Evolutionary conservation across 2,888 invertebrate species (phyloP).

Genomic region (Nemoura dubitans): DNA sequence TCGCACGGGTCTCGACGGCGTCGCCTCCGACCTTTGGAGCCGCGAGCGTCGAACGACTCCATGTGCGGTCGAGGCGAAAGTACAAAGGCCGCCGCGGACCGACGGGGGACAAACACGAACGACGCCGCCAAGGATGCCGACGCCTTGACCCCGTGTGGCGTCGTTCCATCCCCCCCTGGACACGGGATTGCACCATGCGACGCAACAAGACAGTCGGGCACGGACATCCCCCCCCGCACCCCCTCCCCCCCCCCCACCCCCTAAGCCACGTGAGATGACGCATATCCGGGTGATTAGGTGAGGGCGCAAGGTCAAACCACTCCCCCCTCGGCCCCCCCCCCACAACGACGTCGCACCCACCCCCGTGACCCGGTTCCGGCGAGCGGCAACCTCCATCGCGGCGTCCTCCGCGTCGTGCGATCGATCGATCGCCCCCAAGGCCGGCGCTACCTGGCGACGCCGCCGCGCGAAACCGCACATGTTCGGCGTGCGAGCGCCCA

Average conservation of each 20-base stretch:
- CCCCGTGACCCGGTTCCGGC: slow-evolving; percentile 34
- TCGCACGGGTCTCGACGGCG: background rate
- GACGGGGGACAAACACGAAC: slow-evolving; percentile 39
- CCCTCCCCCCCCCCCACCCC: background rate
- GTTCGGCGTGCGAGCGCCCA: slow-evolving; percentile 39
- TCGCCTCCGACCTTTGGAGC: background rate
- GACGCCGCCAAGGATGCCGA: slow-evolving; percentile 44
- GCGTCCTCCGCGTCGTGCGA: background rate
- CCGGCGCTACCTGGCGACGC: slow-evolving; percentile 19
- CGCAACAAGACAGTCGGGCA: background rate
- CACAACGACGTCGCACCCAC: background rate
- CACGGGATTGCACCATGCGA: slow-evolving; percentile 26
- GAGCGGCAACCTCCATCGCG: slow-evolving; percentile 25
- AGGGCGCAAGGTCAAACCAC: slow-evolving; percentile 35
- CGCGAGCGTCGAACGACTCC: no score
- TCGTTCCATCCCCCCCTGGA: background rate
- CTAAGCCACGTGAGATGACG: slow-evolving; percentile 38
- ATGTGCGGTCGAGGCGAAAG: no score
- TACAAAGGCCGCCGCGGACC: no score
- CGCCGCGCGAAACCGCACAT: slow-evolving; percentile 7
- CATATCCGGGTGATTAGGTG: slow-evolving; percentile 37
- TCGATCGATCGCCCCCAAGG: slow-evolving; percentile 26
- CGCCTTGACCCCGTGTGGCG: background rate
- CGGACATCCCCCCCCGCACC: slow-evolving; percentile 15
- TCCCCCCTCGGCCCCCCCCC: background rate